These are phyloP conservation scores for Dolomedes plantarius DNA, from an alignment of 2,888 invertebrate species.

Conservation along the genomic window DNA sequence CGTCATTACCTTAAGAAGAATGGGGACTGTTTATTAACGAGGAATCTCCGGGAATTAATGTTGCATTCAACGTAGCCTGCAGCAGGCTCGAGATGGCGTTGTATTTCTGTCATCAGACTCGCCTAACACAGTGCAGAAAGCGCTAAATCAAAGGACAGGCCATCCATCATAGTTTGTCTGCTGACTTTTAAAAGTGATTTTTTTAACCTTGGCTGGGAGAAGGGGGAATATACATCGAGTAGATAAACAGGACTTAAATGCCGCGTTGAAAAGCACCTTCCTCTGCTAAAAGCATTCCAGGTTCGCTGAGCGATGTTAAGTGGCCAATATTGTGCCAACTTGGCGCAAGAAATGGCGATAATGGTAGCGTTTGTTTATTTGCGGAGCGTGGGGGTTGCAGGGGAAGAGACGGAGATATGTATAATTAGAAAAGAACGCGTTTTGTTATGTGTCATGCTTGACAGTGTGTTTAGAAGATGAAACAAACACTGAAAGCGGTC, in stretches of 20 bases:
- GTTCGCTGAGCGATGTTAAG: slow-evolving; percentile 47
- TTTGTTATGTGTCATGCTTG: slow-evolving; percentile 66
- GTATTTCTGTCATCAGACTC: background rate
- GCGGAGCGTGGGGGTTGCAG: slow-evolving; percentile 3
- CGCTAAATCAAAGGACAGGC: background rate
- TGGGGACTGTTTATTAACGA: too few relatives aligned
- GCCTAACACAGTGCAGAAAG: background rate
- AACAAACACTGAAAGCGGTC: slow-evolving; percentile 32
- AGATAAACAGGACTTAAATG: slow-evolving; percentile 25
- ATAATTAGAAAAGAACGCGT: slow-evolving; percentile 59
- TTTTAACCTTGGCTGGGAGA: background rate
- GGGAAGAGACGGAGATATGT: slow-evolving; percentile 13
- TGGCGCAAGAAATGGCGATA: slow-evolving; percentile 67
- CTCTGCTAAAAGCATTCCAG: slow-evolving; percentile 48
- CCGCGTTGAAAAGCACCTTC: background rate
- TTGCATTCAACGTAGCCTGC: too few relatives aligned
- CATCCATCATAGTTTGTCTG: background rate
- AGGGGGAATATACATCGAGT: background rate
- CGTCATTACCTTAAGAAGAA: too few relatives aligned
- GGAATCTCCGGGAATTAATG: too few relatives aligned
- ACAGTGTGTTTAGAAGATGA: slow-evolving; percentile 56
- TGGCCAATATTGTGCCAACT: slow-evolving; percentile 70
- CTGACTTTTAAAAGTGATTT: background rate
- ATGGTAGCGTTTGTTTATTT: slow-evolving; percentile 66
- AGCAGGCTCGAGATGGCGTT: too few relatives aligned